Percentiles rank a stretch among this genome's conserved stretches.
These are phyloP conservation scores for Autographa pulchrina DNA, from an alignment of 2,888 invertebrate genomes.

Conservation along the genomic window DNA sequence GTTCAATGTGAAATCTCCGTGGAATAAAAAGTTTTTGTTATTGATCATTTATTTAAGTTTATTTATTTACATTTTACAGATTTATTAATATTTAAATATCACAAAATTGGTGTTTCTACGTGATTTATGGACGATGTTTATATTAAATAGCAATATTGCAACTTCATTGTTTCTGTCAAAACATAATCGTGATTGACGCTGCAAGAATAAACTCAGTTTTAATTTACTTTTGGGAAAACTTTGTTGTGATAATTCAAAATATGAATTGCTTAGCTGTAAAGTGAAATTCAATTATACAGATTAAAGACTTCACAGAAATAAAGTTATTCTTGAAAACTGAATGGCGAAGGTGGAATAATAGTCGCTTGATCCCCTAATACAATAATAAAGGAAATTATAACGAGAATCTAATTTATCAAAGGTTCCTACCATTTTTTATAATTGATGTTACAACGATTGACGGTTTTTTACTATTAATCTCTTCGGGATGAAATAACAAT, in stretches of 20 bases:
- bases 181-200: neutral
- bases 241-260: slow-evolving; percentile 2
- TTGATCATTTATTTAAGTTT: neutral
- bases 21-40: no score
- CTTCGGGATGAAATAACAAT: no score
- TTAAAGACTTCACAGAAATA: slow-evolving; percentile 15
- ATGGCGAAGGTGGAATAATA: slow-evolving; percentile 19
- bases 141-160: neutral
- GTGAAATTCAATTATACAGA: slow-evolving; percentile 17
- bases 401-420: neutral
- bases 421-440: no score
- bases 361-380: neutral
- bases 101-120: no score
- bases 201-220: neutral
- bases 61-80: no score
- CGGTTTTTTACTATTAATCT: no score
- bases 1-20: neutral
- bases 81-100: no score
- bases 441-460: no score
- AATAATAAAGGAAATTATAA: neutral
- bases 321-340: neutral
- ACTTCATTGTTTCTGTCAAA: neutral
- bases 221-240: neutral
- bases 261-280: slow-evolving; percentile 5
- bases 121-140: neutral